A percentile compares a stretch with the other conserved stretches of the same genome.
phyloP scores from a whole-genome alignment of 2,888 invertebrate species.

The Caenorhabditis angaria region DNA sequence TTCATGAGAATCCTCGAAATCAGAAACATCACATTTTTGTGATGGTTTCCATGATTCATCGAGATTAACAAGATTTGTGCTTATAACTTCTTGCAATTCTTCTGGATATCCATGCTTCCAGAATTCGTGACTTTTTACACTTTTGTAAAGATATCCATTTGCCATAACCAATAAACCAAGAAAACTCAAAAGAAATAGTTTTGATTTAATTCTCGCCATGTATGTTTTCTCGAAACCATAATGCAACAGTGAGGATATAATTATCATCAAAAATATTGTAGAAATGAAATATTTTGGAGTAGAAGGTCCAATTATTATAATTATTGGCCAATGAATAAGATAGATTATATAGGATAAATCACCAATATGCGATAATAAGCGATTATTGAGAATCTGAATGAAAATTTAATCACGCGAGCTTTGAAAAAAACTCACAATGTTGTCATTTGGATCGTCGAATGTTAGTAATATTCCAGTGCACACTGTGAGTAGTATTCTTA shows the following conservation, averaged over 20 bases:
- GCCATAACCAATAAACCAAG: not conserved
- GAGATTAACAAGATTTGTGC: constrained; percentile 10
- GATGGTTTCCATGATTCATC: constrained; percentile 17
- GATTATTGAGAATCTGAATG: constrained; percentile 16
- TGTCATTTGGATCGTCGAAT: constrained; percentile 4
- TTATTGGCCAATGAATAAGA: constrained; percentile 30
- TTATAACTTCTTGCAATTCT: constrained; percentile 13
- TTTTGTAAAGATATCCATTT: constrained; percentile 15
- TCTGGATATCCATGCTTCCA: constrained; percentile 5
- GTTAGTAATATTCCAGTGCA: constrained; percentile 17
- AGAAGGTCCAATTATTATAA: constrained; percentile 6
- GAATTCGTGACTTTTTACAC: constrained; percentile 7
- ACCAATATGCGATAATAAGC: constrained; percentile 8
- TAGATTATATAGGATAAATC: constrained; percentile 21
- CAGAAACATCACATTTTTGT: constrained; percentile 9
- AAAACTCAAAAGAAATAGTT: not conserved
- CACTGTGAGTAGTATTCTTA: constrained; percentile 17
- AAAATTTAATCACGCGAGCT: not conserved
- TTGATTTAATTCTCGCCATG: constrained; percentile 4
- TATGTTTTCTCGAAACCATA: constrained; percentile 19
- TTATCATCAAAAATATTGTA: constrained; percentile 6
- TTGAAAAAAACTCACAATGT: constrained; percentile 6
- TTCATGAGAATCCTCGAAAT: not conserved
- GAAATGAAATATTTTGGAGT: not conserved
- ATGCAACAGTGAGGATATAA: constrained; percentile 10